Conservation (phyloP, 2,888 invertebrate genomes). For the Chalcosyrphus nemorum region DNA sequence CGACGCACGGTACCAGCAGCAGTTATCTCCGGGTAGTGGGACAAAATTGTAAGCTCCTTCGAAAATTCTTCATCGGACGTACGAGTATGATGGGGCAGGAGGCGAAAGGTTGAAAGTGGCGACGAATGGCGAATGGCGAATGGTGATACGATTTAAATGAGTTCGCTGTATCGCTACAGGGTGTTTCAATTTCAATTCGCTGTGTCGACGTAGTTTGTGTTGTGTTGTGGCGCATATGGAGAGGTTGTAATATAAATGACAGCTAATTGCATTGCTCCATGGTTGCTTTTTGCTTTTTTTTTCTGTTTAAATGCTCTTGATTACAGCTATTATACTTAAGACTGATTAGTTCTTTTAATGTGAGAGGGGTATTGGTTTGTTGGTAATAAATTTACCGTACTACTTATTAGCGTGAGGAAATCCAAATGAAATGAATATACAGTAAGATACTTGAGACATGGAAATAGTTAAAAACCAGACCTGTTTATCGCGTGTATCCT, state of each 20-base stretch:
- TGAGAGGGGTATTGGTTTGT: neutral
- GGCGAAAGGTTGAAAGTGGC: conserved; percentile 2
- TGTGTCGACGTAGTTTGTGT: conserved; percentile 19
- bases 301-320: neutral
- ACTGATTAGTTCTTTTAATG: conserved; percentile 18
- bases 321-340: conserved; percentile 24
- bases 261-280: conserved; percentile 57
- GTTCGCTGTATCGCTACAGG: conserved; percentile 63
- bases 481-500: too few species aligned
- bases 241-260: conserved; percentile 49
- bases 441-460: neutral
- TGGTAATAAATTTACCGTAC: neutral
- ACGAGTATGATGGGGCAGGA: neutral
- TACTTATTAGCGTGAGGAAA: neutral
- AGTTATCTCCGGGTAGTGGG: conserved; percentile 45
- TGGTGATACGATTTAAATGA: conserved; percentile 65
- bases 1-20: conserved; percentile 60
- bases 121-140: too few species aligned
- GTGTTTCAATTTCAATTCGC: conserved; percentile 61
- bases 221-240: conserved; percentile 27
- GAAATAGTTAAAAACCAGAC: too few species aligned
- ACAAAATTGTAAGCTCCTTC: conserved; percentile 47
- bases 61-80: conserved; percentile 46
- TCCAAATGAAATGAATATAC: neutral
- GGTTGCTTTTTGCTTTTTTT: conserved; percentile 9